Conservation (phyloP, 1,140 invertebrate genomes). For the Bombus fervidus region DNA sequence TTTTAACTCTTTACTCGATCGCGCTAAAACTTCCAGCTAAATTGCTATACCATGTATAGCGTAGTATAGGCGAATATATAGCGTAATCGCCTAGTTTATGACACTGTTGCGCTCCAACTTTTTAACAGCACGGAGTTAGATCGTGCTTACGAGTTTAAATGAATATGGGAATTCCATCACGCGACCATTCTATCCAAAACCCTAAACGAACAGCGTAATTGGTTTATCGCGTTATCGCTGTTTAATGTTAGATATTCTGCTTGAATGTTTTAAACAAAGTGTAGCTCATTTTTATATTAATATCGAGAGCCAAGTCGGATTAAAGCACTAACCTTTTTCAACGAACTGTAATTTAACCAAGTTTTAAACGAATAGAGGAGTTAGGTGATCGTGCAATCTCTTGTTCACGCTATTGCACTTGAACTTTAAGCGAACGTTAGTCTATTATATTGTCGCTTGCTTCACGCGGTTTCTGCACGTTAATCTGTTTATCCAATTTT, state of each 20-base stretch:
- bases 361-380: conserved; percentile 13
- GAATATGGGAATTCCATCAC: background rate
- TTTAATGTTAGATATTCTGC: background rate
- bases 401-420: background rate
- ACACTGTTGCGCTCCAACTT: conserved; percentile 9
- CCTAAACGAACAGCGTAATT: background rate
- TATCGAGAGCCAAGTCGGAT: background rate
- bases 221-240: background rate
- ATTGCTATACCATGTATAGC: background rate
- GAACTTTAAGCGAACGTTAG: background rate
- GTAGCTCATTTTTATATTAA: background rate
- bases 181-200: background rate
- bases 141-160: background rate
- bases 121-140: background rate
- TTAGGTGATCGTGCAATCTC: background rate
- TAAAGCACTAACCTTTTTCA: background rate
- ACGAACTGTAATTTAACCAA: background rate
- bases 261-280: no score
- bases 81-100: background rate
- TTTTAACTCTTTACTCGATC: conserved; percentile 24
- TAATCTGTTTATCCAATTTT: background rate
- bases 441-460: background rate
- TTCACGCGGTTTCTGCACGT: background rate
- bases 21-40: conserved; percentile 13
- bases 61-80: background rate